These are phyloP conservation scores for Chaenodraco wilsoni DNA, from an alignment of 2,797 vertebrate genomes.

Conservation along the genomic window DNA sequence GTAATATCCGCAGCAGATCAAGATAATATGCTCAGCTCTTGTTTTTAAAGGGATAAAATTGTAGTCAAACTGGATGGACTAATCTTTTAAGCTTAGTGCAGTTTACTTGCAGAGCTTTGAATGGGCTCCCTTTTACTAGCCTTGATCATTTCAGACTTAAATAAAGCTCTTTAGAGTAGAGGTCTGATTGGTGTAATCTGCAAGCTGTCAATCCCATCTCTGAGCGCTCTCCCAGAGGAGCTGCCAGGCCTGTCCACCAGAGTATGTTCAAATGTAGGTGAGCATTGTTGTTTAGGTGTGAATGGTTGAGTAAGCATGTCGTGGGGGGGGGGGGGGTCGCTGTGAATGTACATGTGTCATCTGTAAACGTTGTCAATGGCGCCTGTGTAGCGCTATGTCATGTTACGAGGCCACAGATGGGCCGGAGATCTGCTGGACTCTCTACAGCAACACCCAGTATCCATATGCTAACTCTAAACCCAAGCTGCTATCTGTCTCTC, in stretches of 20 bases:
- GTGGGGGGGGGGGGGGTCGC: neutral
- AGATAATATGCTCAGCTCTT: conserved; percentile 67
- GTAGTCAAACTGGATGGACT: conserved; percentile 73
- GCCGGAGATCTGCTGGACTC: conserved; percentile 67
- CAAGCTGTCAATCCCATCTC: conserved; percentile 77
- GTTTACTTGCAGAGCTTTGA: conserved; percentile 74
- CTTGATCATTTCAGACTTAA: conserved; percentile 81
- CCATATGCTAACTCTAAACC: conserved; percentile 75
- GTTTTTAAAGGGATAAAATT: conserved; percentile 72
- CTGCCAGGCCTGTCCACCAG: conserved; percentile 26
- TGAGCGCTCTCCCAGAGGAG: conserved; percentile 55
- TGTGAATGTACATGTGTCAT: conserved; percentile 33
- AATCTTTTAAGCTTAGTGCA: conserved; percentile 76
- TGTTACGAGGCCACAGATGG: conserved; percentile 77
- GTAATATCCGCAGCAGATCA: conserved; percentile 65
- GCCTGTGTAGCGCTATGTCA: conserved; percentile 31
- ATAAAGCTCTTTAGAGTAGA: conserved; percentile 78
- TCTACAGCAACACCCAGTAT: conserved; percentile 71
- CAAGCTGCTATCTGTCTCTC: conserved; percentile 69
- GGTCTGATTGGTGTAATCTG: conserved; percentile 80
- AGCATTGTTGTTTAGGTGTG: conserved; percentile 64
- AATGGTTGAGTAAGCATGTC: conserved; percentile 48
- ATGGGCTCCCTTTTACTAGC: conserved; percentile 72
- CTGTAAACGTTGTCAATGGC: neutral
- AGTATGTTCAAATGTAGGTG: conserved; percentile 47